These are phyloP conservation scores for Periophthalmus magnuspinnatus DNA, from an alignment of 2,797 vertebrate genomes.

Conservation along the genomic window DNA sequence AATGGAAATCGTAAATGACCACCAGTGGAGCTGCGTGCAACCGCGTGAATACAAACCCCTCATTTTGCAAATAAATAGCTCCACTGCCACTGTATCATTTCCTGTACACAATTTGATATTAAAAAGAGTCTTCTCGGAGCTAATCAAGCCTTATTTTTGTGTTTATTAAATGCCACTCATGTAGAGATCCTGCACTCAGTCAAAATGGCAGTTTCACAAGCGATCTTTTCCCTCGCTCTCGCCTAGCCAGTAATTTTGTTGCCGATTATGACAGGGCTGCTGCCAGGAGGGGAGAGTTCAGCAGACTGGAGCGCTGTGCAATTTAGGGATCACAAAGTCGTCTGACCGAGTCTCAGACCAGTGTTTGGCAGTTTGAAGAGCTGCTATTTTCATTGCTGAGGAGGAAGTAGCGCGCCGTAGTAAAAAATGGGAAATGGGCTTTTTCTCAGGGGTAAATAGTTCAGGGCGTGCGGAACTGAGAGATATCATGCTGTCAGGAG, in stretches of 20 bases:
- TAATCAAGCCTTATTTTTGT: conserved; percentile 18
- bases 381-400: conserved; percentile 9
- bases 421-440: conserved; percentile 3
- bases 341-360: conserved; percentile 4
- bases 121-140: background rate
- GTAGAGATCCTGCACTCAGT: conserved; percentile 13
- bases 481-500: background rate
- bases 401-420: background rate
- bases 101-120: conserved; percentile 3
- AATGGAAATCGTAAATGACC: conserved; percentile 19
- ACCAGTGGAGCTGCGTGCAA: conserved; percentile 20
- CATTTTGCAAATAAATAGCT: conserved; percentile 8
- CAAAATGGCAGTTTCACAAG: conserved; percentile 16
- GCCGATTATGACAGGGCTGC: conserved; percentile 15
- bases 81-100: conserved; percentile 5
- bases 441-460: background rate
- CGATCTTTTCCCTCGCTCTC: conserved; percentile 12
- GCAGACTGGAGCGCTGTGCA: conserved; percentile 7
- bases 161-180: conserved; percentile 22
- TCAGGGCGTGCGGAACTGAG: background rate
- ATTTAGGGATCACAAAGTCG: conserved; percentile 13
- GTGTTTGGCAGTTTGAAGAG: conserved; percentile 2
- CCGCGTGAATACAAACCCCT: conserved; percentile 23
- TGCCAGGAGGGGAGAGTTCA: conserved; percentile 20
- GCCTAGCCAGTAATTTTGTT: conserved; percentile 18